phyloP scores from a whole-genome alignment of 2,797 vertebrate genomes.

The Clarias platycephalus region DNA sequence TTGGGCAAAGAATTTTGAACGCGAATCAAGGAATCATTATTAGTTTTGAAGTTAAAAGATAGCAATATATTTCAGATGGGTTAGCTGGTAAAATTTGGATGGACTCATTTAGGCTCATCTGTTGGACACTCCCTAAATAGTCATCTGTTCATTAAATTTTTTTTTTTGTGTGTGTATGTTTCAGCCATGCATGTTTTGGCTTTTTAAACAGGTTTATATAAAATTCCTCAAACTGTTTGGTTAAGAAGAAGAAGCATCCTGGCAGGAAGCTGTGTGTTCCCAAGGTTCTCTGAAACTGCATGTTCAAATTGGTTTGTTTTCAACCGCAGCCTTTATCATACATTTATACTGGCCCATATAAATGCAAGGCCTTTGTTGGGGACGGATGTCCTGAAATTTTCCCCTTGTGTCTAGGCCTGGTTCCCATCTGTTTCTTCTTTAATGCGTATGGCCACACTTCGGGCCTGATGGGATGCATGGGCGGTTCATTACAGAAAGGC shows the following conservation, averaged over 20 bases:
- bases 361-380: conserved; percentile 26
- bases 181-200: not conserved
- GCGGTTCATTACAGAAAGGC: conserved; percentile 54
- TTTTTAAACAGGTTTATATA: not conserved
- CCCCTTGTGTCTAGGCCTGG: conserved; percentile 13
- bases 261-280: not conserved
- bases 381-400: conserved; percentile 27
- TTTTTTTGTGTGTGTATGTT: too few relatives aligned
- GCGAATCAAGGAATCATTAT: not conserved
- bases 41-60: not conserved
- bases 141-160: not conserved
- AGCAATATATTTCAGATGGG: not conserved
- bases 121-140: not conserved
- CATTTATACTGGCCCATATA: conserved; percentile 2
- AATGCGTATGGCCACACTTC: conserved; percentile 47
- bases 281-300: not conserved
- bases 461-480: conserved; percentile 41
- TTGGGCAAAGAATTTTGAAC: not conserved
- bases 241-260: not conserved
- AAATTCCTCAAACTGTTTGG: not conserved
- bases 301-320: not conserved
- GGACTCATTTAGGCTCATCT: not conserved
- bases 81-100: not conserved
- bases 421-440: conserved; percentile 48
- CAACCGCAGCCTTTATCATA: not conserved